Conservation (phyloP, 1,140 invertebrate genomes). For the Mamestra configurata region DNA sequence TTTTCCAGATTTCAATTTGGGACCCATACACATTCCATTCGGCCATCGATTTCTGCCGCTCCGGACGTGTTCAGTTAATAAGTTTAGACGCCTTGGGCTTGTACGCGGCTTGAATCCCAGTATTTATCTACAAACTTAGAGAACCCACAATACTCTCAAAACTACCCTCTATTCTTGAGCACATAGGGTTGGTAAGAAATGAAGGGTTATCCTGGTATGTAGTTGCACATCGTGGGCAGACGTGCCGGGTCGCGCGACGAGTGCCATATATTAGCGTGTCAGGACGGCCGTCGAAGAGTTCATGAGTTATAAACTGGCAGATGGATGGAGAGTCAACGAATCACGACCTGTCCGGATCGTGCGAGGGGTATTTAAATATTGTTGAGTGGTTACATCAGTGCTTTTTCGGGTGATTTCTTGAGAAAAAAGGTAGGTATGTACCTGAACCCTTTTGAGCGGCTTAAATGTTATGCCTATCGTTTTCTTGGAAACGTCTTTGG, state of each 20-base stretch:
- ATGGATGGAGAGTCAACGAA: constrained; percentile 12
- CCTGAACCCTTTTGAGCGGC: not conserved
- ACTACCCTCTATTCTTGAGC: not conserved
- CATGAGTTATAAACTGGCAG: constrained; percentile 12
- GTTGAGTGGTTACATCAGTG: not conserved
- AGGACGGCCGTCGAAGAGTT: not conserved
- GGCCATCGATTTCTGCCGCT: constrained; percentile 35
- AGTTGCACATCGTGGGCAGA: constrained; percentile 32
- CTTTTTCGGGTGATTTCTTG: not conserved
- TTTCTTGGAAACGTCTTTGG: not conserved
- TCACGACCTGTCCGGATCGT: not conserved
- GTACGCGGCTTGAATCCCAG: constrained; percentile 53
- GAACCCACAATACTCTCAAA: not conserved
- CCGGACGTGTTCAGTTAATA: constrained; percentile 56
- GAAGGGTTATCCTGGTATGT: not conserved
- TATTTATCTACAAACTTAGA: not conserved
- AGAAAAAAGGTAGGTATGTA: no score
- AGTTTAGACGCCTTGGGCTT: constrained; percentile 56
- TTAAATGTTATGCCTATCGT: not conserved
- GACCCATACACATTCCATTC: constrained; percentile 33
- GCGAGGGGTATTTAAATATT: not conserved
- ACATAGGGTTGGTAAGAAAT: not conserved
- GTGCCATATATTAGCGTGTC: constrained; percentile 44
- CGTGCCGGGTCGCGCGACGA: constrained; percentile 41
- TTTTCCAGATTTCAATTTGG: constrained; percentile 44